Percentiles rank a stretch among this genome's conserved stretches.
These are phyloP conservation scores for Cryptocephalus moraei DNA, from an alignment of 2,888 invertebrate genomes.

Conservation along the genomic window DNA sequence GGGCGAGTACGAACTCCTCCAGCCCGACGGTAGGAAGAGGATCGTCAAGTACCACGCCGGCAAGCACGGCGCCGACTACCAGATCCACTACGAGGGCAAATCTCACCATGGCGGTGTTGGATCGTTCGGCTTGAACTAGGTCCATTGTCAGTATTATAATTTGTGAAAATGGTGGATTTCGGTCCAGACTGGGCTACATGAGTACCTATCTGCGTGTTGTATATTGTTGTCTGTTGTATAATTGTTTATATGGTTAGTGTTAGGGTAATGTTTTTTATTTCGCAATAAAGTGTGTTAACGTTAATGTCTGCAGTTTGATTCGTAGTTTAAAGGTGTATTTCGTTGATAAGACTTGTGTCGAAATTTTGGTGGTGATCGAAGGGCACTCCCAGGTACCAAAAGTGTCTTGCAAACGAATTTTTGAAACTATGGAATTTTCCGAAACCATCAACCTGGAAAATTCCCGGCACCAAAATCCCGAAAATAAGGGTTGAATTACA, in stretches of 20 bases:
- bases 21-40: slow-evolving; percentile 32
- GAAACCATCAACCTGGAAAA: no score
- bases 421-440: no score
- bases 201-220: slow-evolving; percentile 14
- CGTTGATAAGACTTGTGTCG: no score
- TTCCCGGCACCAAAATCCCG: no score
- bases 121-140: slow-evolving; percentile 11
- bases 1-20: slow-evolving; percentile 29
- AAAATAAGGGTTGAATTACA: no score
- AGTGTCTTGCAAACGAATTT: no score
- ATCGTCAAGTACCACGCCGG: slow-evolving; percentile 33
- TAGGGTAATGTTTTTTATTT: slow-evolving; percentile 15
- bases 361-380: no score
- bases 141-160: no score
- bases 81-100: slow-evolving; percentile 22
- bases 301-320: neutral
- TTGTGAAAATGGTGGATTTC: no score
- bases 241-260: slow-evolving; percentile 4
- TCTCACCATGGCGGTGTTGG: slow-evolving; percentile 22
- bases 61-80: slow-evolving; percentile 32
- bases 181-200: slow-evolving; percentile 2
- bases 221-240: slow-evolving; percentile 17
- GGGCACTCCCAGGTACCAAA: no score
- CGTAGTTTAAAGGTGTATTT: neutral
- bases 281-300: slow-evolving; percentile 18